Percentiles rank a stretch among this genome's conserved stretches.
These are phyloP conservation scores for Drosophila equinoxialis DNA, from an alignment of 1,140 invertebrate genomes.

Conservation along the genomic window DNA sequence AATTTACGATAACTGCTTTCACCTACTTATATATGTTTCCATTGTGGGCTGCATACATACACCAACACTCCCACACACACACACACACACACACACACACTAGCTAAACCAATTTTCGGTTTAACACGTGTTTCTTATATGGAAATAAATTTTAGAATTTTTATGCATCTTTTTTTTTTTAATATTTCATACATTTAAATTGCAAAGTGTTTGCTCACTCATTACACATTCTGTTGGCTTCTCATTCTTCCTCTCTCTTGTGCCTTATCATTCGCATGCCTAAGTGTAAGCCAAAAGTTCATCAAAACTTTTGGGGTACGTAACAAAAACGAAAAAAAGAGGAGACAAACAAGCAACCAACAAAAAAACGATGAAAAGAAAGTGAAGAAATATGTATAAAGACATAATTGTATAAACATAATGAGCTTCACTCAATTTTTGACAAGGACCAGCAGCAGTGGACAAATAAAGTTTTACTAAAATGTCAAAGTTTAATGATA, in stretches of 20 bases:
- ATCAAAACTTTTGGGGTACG: slow-evolving; percentile 44
- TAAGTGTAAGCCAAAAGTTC: slow-evolving; percentile 58
- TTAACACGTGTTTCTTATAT: slow-evolving; percentile 40
- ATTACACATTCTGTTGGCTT: slow-evolving; percentile 57
- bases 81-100: slow-evolving; percentile 21
- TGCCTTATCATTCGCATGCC: slow-evolving; percentile 35
- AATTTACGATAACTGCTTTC: slow-evolving; percentile 79
- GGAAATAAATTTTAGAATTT: slow-evolving; percentile 29
- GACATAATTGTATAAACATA: slow-evolving; percentile 55
- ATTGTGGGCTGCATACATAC: slow-evolving; percentile 49
- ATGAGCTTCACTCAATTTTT: slow-evolving; percentile 44
- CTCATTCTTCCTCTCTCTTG: slow-evolving; percentile 18
- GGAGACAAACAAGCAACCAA: neutral
- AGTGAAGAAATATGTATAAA: slow-evolving; percentile 15
- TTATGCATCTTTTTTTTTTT: slow-evolving; percentile 42
- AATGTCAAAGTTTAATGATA: slow-evolving; percentile 13
- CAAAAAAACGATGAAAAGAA: neutral
- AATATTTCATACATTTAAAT: slow-evolving; percentile 59
- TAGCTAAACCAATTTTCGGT: slow-evolving; percentile 22
- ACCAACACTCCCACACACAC: slow-evolving; percentile 10
- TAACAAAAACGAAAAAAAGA: neutral
- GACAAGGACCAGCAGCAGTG: slow-evolving; percentile 6
- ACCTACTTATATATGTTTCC: slow-evolving; percentile 65
- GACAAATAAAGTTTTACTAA: neutral
- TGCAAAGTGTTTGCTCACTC: slow-evolving; percentile 44